phyloP scores from a whole-genome alignment of 2,888 invertebrate genomes.

The Pegoplata infirma region DNA sequence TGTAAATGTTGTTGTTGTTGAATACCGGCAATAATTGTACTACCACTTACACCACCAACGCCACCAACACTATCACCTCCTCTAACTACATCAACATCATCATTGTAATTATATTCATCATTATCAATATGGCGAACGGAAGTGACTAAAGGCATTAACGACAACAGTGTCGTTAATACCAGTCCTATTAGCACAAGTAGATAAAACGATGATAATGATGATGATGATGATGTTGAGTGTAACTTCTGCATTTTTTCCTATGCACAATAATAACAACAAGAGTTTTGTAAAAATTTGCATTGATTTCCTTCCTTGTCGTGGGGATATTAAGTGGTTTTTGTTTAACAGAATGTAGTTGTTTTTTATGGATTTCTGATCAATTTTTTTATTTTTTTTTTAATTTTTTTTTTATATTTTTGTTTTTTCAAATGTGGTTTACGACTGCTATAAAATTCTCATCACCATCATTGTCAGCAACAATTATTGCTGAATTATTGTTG shows the following conservation, averaged over 20 bases:
- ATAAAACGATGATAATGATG: conserved; percentile 16
- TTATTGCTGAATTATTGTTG: conserved; percentile 19
- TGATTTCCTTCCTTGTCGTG: neutral
- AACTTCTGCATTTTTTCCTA: conserved; percentile 51
- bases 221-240: conserved; percentile 9
- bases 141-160: conserved; percentile 57
- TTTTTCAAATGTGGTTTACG: neutral
- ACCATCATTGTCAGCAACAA: neutral
- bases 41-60: neutral
- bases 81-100: conserved; percentile 40
- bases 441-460: too few species aligned
- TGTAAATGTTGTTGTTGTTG: conserved; percentile 22
- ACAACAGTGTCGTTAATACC: conserved; percentile 30
- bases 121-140: conserved; percentile 62
- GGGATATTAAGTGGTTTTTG: neutral
- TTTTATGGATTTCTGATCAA: neutral
- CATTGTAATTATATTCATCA: conserved; percentile 59
- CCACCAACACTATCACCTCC: neutral
- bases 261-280: too few species aligned
- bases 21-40: too few species aligned
- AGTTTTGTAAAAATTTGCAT: neutral
- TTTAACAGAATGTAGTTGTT: neutral
- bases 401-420: neutral
- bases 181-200: conserved; percentile 50
- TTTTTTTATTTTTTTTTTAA: too few species aligned